Base-by-base conservation (phyloP, 2,888 invertebrate genomes). In the Anthoptus insignis region DNA sequence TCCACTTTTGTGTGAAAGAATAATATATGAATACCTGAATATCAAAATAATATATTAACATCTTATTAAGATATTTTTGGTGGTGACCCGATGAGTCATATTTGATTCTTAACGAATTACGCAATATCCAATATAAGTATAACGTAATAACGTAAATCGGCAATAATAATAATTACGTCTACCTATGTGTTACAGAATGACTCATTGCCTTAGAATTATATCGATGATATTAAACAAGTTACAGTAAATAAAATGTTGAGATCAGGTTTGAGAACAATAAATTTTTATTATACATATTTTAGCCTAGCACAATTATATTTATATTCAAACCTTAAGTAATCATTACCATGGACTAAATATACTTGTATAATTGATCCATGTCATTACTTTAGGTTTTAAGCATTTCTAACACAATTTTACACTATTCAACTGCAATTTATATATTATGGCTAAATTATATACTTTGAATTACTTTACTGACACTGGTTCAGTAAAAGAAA, bases 61-160 rank as follows among this genome's bases (percentile, higher is more conserved):
- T 65, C 45, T 45, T 64, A 64, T 52, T 56, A 64, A 42, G 66
- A 83, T 89, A 90, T 88, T 87, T 89, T 87, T 42, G 83, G 80
- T 72, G 81, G 74, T 91, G 91, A 91, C 76, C 91, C 90, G 81
- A 74, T 91, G 91, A 91, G 77, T 91, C 91, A 91, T 74, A 89
- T 74, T 52, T 65, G 66, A 69, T 76, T 78, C 76, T 75, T 78
- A 78, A 78, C 72, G 81, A 80, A 84, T 91, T 89, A 88, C 89
- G 90, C 83, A 88, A 90, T 84, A 78, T 72, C 80, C 76, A 81
- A 89, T 87, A 87, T 84, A 81, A 82, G 88, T 89, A 86, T 85
- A 83, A 84, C 83, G 81, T 85, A 84, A 86, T 83, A 86, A 81
- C 82, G 74, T n/a, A n/a, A n/a, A 79, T 78, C 80, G 77, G 81